Base-by-base conservation (phyloP, 1,140 invertebrate species). In the Trichogramma pretiosum region DNA sequence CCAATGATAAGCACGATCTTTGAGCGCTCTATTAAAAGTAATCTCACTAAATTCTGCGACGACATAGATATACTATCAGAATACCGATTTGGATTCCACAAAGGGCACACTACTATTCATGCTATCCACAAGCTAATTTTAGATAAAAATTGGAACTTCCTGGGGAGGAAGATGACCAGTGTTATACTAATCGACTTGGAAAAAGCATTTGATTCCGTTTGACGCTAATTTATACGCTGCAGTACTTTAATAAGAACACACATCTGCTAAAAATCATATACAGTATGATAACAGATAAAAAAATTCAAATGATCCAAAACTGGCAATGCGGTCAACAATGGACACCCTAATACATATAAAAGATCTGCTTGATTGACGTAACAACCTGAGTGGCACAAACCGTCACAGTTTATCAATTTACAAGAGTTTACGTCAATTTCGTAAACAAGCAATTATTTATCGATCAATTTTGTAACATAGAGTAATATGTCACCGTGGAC, bases 61-160 rank as follows among this genome's bases (percentile, higher is more conserved):
- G 21, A 48, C 10, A 46, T 53, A 10, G 37, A 55, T 0, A 37
- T 53, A 1, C 46, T 57, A 5, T 34, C 46, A 9, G 22, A 55
- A 0, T 2, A 34, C 1, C 55, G 55, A 42, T 57, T 55, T 28
- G 57, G 55, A 1, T 59, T 59, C 32, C 41, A 44, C 17, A 17
- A 23, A 9, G 51, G 44, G 7, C 47, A 48, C 19, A 46, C 33
- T 8, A 57, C 53, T 11, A 14, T 49, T 2, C 40, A 52, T 24
- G 50, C 50, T 2, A 21, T 55, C 3, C 22, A 40, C 5, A 45
- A 32, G 44, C 32, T 54, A 1, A 10, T 14, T 4, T 52, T 52
- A 26, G 46, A 56, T 18, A 43, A 52, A 2, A 24, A 37, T 5
- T n/a, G 34, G 7, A 14, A n/a, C 2, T 33, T 50, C 5, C 28